Conservation (phyloP, 2,113 vertebrate species). For the Cyprinodon variegatus region DNA sequence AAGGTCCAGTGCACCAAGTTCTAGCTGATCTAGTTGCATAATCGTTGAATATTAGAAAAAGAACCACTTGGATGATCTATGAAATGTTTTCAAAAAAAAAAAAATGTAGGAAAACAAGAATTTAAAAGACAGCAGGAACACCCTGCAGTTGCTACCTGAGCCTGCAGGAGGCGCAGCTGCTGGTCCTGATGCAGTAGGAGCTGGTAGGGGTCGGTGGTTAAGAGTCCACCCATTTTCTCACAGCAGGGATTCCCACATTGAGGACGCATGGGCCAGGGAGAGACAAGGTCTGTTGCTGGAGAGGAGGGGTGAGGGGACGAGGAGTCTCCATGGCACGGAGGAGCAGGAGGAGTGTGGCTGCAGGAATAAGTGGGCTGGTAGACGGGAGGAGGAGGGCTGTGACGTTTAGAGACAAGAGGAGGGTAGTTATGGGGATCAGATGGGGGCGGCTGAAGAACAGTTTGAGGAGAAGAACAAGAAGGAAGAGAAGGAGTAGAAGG, state of each 20-base stretch:
- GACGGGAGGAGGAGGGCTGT: background rate
- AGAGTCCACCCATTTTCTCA: conserved; percentile 73
- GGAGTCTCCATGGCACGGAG: background rate
- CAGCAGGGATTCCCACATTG: conserved; percentile 64
- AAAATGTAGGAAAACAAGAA: too few relatives aligned
- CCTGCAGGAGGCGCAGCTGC: conserved; percentile 92
- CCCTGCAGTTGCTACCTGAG: conserved; percentile 82
- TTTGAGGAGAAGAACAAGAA: conserved; percentile 19
- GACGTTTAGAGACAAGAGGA: background rate
- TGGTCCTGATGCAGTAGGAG: conserved; percentile 90
- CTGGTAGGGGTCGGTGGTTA: conserved; percentile 84
- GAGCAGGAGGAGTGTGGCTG: background rate
- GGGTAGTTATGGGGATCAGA: background rate
- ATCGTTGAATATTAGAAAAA: too few relatives aligned
- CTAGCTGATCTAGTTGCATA: too few relatives aligned
- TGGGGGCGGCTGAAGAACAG: conserved; percentile 26
- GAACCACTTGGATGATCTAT: too few relatives aligned
- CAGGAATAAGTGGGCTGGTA: conserved; percentile 29
- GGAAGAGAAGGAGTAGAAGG: conserved; percentile 44
- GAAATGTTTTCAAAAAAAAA: too few relatives aligned
- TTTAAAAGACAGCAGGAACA: background rate
- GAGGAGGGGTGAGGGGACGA: conserved; percentile 7
- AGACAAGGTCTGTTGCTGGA: conserved; percentile 49
- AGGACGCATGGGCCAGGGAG: conserved; percentile 52
- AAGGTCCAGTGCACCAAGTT: too few relatives aligned